Base-by-base conservation (phyloP, 2,113 vertebrate genomes). In the Lepus timidus region DNA sequence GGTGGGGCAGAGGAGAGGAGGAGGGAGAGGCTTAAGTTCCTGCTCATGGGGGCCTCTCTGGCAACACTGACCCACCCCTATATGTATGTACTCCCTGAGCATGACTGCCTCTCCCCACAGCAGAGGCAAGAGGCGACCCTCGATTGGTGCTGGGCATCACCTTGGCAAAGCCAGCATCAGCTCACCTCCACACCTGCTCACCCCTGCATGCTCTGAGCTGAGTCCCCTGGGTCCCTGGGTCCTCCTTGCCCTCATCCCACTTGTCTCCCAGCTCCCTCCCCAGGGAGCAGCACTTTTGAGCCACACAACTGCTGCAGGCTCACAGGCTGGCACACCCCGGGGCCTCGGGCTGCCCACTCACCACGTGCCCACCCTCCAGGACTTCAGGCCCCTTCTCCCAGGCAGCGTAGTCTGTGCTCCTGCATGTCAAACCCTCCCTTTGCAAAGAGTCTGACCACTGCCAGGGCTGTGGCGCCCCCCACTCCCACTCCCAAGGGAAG, bases 291-390 rank as follows among this genome's bases (percentile, higher is more conserved):
- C 22, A 3, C 0, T 6, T 3, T 25, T 6, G 20, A 20, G 11
- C n/a, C 61, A 33, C 31, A 39, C 1, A 33, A 11, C 58, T 9
- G 13, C 33, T 2, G 3, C 25, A 14, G 14, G 49, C 58, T 36
- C 64, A 10, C 23, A 62, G 23, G 36, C 23, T n/a, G 1, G 6
- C 31, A 27, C 1, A 2, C 20, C 36, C 0, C 0, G 23, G 25
- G 17, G 39, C 36, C 52, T 55, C 0, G 0, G 44, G 12, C 55
- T 3, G 0, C 4, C 6, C 10, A 1, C 1, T 51, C 22, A 16
- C 9, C n/a, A n/a, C 10, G 0, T 0, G 19, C 61, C 36, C 14
- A n/a, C 33, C 12, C 13, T 58, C 65, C 19, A 31, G 44, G 16
- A 61, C 70, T 33, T 55, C 1, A 74, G 68, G 25, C 23, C 51